Base-by-base conservation (phyloP, 2,797 vertebrate genomes). In the Spinibarbus caldwelli region DNA sequence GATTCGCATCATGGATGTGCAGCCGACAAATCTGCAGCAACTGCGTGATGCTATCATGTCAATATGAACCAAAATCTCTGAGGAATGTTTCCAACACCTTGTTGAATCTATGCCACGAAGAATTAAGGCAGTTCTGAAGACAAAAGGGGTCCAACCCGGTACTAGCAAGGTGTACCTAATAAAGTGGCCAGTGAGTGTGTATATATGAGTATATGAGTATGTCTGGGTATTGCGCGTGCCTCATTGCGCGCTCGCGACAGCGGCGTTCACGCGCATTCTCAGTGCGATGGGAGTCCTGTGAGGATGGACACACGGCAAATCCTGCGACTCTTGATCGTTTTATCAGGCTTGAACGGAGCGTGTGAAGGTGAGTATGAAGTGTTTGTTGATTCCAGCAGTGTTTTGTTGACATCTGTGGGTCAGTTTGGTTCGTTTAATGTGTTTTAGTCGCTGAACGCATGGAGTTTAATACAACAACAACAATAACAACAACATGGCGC, bases 301-400 rank as follows among this genome's bases (percentile, higher is more conserved):
- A 94, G 83, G 89, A 95, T 95, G 95, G 93, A 93, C 90, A 90
- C 91, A 86, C 79, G 89, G 23, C 80, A 85, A 86, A 87, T 92
- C 5, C 71, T 88, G 84, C 83, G 93, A 14, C 83, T 91, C 26
- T 83, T 90, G 78, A 41, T 93, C 5, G 71, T 90, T 17, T 89
- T 93, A 9, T 43, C 81, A 12, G 89, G 91, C 52, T 81, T 93
- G 72, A 91, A 88, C 86, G 47, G 83, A 90, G 75, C 21, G 79
- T 88, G 91, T 52, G 76, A 92, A 26, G 94, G 96, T 96, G 86
- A 93, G 94, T 83, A 7, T n/a, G 36, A 6, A 29, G 11, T 14
- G 54, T 80, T 88, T 82, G 29, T 90, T 83, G 88, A 77, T 88
- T 80, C 64, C 47, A 5, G 23, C 26, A 36, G 23, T 62, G 67